Conservation (phyloP, 2,888 invertebrate genomes). For the Myathropa florea region DNA sequence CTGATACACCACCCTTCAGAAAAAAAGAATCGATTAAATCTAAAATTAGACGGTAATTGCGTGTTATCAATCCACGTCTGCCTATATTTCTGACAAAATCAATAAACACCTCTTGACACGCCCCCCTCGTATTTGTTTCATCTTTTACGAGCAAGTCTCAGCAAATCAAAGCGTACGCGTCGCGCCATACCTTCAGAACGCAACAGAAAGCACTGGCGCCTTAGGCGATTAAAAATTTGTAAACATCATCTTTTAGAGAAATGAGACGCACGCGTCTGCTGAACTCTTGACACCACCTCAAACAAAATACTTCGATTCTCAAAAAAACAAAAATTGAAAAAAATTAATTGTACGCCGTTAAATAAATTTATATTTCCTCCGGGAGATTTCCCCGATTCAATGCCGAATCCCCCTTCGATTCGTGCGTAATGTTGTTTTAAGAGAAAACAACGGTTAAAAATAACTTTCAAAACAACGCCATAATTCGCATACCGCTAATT, state of each 20-base stretch:
- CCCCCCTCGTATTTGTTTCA: background rate
- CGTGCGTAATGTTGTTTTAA: conserved; percentile 33
- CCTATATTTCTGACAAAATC: background rate
- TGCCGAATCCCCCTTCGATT: background rate
- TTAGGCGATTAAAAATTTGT: background rate
- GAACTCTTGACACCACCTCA: background rate
- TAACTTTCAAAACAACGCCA: background rate
- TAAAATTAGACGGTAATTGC: conserved; percentile 22
- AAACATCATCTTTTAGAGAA: background rate
- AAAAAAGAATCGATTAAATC: conserved; percentile 8
- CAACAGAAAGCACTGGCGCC: background rate
- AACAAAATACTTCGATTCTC: background rate
- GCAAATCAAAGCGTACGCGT: background rate
- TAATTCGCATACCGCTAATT: conserved; percentile 9
- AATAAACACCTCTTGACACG: conserved; percentile 1
- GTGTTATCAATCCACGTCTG: background rate
- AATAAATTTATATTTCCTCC: background rate
- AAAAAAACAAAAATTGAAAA: background rate
- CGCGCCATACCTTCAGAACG: background rate
- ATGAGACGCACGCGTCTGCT: background rate
- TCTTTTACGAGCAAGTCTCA: background rate
- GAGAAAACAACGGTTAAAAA: conserved; percentile 28
- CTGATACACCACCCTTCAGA: background rate
- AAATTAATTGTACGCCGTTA: conserved; percentile 10
- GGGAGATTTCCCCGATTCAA: background rate